A percentile compares a stretch with the other conserved stretches of the same genome.
Conservation (phyloP, 2,888 invertebrate species). For the Panzeria rudis region DNA sequence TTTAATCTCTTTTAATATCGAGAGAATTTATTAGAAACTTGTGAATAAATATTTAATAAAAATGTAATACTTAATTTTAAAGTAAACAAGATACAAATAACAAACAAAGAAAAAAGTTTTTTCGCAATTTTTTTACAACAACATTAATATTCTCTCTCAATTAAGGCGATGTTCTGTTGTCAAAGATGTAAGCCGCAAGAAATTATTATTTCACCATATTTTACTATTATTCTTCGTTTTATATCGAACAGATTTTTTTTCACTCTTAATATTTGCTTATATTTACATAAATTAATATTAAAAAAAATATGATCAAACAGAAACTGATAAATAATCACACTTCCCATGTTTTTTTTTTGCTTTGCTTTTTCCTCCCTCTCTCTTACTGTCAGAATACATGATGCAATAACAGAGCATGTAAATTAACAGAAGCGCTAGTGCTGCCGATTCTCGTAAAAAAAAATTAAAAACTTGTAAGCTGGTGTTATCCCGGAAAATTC, state of each 20-base stretch:
- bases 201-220: background rate
- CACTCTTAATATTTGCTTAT: background rate
- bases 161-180: background rate
- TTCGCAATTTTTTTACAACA: background rate
- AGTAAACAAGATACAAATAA: background rate
- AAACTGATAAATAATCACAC: no score
- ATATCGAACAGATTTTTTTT: no score
- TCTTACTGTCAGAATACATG: background rate
- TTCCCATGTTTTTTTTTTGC: background rate
- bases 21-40: no score
- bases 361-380: background rate
- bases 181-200: no score
- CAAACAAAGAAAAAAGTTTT: background rate
- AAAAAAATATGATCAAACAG: background rate
- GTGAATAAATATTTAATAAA: background rate
- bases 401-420: background rate
- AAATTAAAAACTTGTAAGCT: no score
- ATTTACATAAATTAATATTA: background rate
- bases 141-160: background rate
- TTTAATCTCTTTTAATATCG: no score
- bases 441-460: no score
- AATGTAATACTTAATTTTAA: background rate
- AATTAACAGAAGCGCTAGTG: background rate
- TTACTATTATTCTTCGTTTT: background rate
- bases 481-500: no score